Base-by-base conservation (phyloP, 2,113 vertebrate genomes). In the Zosterops hypoxanthus region DNA sequence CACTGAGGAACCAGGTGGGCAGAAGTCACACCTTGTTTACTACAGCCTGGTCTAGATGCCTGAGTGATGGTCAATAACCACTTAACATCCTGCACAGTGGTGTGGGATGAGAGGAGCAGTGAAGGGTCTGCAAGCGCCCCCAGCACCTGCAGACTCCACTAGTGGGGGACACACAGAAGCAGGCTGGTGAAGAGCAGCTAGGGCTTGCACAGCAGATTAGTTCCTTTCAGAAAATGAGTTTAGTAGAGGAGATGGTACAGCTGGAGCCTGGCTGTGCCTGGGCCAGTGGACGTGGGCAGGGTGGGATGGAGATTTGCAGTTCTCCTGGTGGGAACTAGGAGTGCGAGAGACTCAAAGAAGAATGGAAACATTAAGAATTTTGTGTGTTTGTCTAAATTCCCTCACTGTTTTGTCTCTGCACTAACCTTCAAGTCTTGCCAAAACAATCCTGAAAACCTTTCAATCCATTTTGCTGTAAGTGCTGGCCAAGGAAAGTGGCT, bases 381-480 rank as follows among this genome's bases (percentile, higher is more conserved):
- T 75, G 20, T 90, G 59, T 88, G 59, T 77, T 87, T 90, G 25
- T 91, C 53, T 64, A 23, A 71, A 76, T 87, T 78, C 79, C 80
- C 52, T 77, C 39, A 16, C 59, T 81, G 68, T 64, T 90, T 82
- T 1, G 12, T 76, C 70, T 88, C 77, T 7, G 1, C 23, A 3
- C 34, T 95, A 94, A 93, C 92, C 86, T 88, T 94, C 90, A 91
- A 82, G 60, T 90, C 7, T 17, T 46, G 75, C 34, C 0, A 4
- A 81, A 94, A 65, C 86, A 90, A 41, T 87, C 46, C 39, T 76
- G 66, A 69, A 85, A 87, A 85, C 22, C 18, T 88, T 96, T 96
- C 82, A 61, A 85, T 82, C 81, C 88, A 88, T 95, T 95, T 90
- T 80, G 86, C 83, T 94, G 42, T 71, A 90, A 96, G 92, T 93